Percentiles rank a stretch among this genome's conserved stretches.
Conservation (phyloP, 2,113 vertebrate genomes). For the Gallinago media region DNA sequence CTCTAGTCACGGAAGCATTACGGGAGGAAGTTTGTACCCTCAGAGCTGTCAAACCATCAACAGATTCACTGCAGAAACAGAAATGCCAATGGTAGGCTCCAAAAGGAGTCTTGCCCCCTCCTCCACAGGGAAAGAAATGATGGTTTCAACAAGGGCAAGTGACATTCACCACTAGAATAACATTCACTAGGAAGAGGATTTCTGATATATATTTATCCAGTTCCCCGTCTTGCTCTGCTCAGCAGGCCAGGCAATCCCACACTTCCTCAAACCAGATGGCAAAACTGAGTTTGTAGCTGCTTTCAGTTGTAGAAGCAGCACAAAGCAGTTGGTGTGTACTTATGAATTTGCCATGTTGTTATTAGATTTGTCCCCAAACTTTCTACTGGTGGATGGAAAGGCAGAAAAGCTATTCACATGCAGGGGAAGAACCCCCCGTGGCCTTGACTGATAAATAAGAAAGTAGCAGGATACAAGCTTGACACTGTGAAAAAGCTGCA, state of each 20-base stretch:
- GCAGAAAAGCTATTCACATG: background rate
- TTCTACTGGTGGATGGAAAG: background rate
- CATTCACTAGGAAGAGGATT: background rate
- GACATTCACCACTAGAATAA: background rate
- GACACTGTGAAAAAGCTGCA: background rate
- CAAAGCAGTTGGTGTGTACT: background rate
- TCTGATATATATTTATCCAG: background rate
- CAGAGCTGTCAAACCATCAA: background rate
- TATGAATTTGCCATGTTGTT: background rate
- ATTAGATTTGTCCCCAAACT: background rate
- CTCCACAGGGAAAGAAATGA: background rate
- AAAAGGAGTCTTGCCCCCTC: background rate
- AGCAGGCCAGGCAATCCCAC: background rate
- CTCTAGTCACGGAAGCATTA: background rate
- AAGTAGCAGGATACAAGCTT: background rate
- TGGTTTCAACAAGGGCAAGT: background rate
- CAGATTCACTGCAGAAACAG: background rate
- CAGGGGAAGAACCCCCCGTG: background rate
- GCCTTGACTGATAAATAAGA: background rate
- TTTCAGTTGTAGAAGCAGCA: background rate
- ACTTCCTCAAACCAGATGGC: slow-evolving; percentile 32
- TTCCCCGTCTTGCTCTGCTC: background rate
- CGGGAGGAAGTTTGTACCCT: background rate
- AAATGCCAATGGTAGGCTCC: background rate
- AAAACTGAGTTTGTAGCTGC: background rate